Base-by-base conservation (phyloP, 2,113 vertebrate species). In the Panthera tigris region DNA sequence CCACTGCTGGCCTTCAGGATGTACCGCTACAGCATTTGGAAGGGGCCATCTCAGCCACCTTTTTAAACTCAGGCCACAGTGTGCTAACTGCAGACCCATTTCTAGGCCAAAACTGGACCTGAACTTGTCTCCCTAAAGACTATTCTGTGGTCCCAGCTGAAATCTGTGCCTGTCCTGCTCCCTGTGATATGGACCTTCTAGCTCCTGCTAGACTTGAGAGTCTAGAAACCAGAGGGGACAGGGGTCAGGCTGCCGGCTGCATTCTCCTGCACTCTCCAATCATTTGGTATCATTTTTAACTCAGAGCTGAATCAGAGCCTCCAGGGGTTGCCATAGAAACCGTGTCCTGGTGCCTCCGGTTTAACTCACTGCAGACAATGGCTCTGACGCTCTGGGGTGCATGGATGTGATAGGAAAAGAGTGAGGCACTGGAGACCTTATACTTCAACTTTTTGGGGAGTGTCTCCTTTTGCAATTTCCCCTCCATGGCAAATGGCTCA, bases 271-370 rank as follows among this genome's bases (percentile, higher is more conserved):
- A 82, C 98, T 98, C 98, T 97, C 98, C 98, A 98, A 98, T 98
- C 98, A 98, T 98, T 98, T 98, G 97, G 98, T 98, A 98, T 98
- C 94, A 95, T 99, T 99, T 99, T 98, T 99, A 98, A 99, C 98
- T 98, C 98, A 8, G 93, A 98, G 98, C 97, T 19, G 98, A 99
- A 99, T 98, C 98, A 98, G 98, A 99, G 98, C 98, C 97, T 89
- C 48, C 98, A 81, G 3, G 0, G 78, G 99, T 99, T 99, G 98
- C 97, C 98, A 99, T 99, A 57, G 98, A 98, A 99, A 99, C 99
- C 81, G 41, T 98, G 98, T 98, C 98, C 98, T 97, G 97, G 97
- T 98, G 98, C 98, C 97, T 98, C 97, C 96, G 97, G 95, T 98
- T 98, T 98, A 99, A 99, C 98, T 98, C 97, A 97, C 98, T 98